Base-by-base conservation (phyloP, 2,113 vertebrate genomes). In the Equus quagga region DNA sequence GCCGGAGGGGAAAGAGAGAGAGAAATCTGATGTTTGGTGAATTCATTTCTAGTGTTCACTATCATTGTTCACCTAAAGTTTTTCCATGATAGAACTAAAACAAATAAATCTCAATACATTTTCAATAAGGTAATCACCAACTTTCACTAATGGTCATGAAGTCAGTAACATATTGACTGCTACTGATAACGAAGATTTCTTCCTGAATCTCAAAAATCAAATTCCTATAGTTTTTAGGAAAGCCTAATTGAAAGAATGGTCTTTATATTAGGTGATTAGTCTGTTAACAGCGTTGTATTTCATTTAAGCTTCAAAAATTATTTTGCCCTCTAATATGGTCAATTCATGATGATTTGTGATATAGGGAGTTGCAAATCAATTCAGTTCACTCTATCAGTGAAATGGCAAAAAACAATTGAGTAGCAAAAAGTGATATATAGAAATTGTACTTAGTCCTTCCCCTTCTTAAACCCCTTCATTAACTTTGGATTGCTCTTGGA, bases 301-400 rank as follows among this genome's bases (percentile, higher is more conserved):
- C 80, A 85, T 89, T 75, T 49, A 82, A 46, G 60, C 83, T 88
- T 93, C 69, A 76, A 41, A 72, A 89, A 89, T 11, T 69, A 15
- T 72, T 82, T 93, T 67, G 10, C 7, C 15, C 21, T 75, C 78
- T 8, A 76, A 21, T 83, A 51, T 36, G 19, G 36, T 33, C 7
- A 41, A 24, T 41, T 89, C 19, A 51, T 17, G 31, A 56, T 76
- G 41, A 76, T 60, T 72, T 88, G 65, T 23, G n/a, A 58, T 62
- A 72, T 3, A 11, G 9, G 60, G 46, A 89, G 11, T 46, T 54
- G 56, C 83, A 76, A 67, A 78, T 28, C 72, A 54, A 33, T 91
- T 96, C 19, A 49, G 4, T 54, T 83, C 41, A 79, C 18, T 51
- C 17, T 70, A 18, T 54, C 67, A 69, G 28, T 78, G 31, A 84